Evolutionary conservation across 2,888 invertebrate species (phyloP), one percentile per base, ranked within the genome.

Genomic region (Rotaria sp.): DNA sequence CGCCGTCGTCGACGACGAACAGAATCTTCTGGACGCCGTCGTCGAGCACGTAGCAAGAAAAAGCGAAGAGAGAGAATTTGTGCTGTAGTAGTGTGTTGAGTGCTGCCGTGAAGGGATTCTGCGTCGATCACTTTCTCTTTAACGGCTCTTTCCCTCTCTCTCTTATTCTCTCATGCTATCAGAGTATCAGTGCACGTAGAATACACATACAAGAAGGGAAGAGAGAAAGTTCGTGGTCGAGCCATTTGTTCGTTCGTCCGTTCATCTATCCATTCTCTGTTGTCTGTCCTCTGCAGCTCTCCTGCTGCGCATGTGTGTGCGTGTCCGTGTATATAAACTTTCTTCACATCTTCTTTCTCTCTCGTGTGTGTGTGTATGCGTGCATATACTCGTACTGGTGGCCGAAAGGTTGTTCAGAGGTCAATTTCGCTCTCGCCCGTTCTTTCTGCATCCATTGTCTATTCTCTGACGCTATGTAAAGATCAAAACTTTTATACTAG

Each of bases 401-500:
- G 67, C 4, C 35, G 35, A 67, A 67, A 67, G 67, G 67, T 67
- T 67, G 67, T 67, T 30, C 67, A 67, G 67, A 67, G 67, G 67
- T 67, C 67, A 67, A 35, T 21, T 67, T 67, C 21, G 35, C 67
- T 67, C 67, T 35, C 35, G 15, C 35, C 35, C 67, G 67, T 67
- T 67, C 35, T 67, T 30, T 21, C 67, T 67, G 21, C 67, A 67
- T 35, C 67, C 67, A 35, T 30, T 67, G 67, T 67, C 67, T 35
- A 67, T 67, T 67, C 67, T 67, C 26, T 67, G 67, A 35, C 67
- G 30, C 67, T 67, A 38, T 67, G 67, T 67, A 67, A 67, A 67
- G 67, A 67, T 67, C 67, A 67, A 30, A 67, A 30, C 35, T 67
- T 38, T 67, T 67, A 38, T 67, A 35, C 21, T 35, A 67, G 67